Evolutionary conservation across 1,140 invertebrate genomes (phyloP), one percentile per base, ranked within the genome.

Genomic region (Lineus longissimus): DNA sequence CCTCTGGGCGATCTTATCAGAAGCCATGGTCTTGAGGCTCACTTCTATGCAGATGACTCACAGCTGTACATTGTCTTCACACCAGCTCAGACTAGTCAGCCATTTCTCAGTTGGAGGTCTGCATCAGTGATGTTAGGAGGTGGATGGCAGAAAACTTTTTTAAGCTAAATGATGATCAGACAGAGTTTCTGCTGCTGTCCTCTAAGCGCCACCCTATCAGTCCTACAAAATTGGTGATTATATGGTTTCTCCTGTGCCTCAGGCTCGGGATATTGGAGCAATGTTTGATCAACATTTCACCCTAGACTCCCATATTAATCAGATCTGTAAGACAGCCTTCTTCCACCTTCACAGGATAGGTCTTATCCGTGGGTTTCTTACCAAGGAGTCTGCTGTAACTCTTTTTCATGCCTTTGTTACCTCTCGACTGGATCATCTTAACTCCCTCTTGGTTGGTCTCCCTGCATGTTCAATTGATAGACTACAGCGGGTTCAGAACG

Each of bases 71-170:
- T 51, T 51, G n/a, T 19, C 25, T 51, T 51, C 47, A 19, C n/a
- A 23, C 47, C 47, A 9, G 47, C 47, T 51, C 6, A 51, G n/a
- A 51, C 9, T 27, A 23, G n/a, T 19, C n/a, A 23, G 47, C 47
- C n/a, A 51, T 51, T 27, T 51, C 47, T 51, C n/a, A 51, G 25
- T 27, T 51, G n/a, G 47, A 51, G 47, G 25, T 27, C 25, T 51
- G 47, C 25, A 51, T 51, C n/a, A 27, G 19, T 23, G 47, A 51
- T 19, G 47, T 51, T 51, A 19, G 47, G 25, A 27, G n/a, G 47
- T 51, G 47, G 47, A 51, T 51, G 47, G 47, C 47, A 9, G 25
- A n/a, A 51, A 51, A 51, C 25, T 51, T 51, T 27, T n/a, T 51
- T 7, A 51, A 51, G 25, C 47, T 51, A 4, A 51, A 51, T n/a